These are phyloP conservation scores for Pseudotriccus pelzelni DNA, from an alignment of 2,797 vertebrate genomes.

Conservation along the genomic window DNA sequence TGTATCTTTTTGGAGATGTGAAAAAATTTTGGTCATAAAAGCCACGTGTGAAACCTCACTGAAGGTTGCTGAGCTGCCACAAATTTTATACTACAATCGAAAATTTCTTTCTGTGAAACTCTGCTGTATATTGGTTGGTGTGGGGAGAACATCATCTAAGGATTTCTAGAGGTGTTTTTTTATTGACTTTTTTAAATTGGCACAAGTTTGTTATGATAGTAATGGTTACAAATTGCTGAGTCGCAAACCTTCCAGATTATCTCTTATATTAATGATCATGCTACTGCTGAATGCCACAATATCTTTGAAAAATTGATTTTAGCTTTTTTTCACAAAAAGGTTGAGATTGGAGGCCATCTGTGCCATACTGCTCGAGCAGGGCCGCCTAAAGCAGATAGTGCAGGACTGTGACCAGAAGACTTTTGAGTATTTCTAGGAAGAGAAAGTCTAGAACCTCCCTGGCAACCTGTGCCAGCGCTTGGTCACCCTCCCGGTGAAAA, in stretches of 20 bases:
- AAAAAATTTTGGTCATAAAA: background rate
- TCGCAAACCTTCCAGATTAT: background rate
- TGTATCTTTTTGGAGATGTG: background rate
- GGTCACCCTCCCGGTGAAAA: background rate
- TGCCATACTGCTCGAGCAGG: background rate
- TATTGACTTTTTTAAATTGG: background rate
- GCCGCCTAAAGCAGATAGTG: background rate
- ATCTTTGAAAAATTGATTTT: background rate
- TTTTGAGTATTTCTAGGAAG: background rate
- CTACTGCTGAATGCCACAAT: background rate
- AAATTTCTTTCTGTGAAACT: background rate
- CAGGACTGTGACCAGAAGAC: fast-evolving
- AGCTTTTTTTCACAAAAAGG: background rate
- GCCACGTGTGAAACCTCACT: background rate
- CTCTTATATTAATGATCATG: background rate
- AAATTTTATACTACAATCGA: background rate
- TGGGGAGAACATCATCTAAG: background rate
- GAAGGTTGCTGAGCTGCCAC: background rate
- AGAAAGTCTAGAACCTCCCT: no score
- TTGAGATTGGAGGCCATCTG: background rate
- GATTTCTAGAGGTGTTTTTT: background rate
- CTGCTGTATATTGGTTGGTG: fast-evolving
- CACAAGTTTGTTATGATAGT: background rate
- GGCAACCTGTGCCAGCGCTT: background rate
- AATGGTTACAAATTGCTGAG: background rate